A percentile compares a stretch with the other conserved stretches of the same genome.
These are phyloP conservation scores for Macrophya alboannulata DNA, from an alignment of 2,888 invertebrate species.

Conservation along the genomic window DNA sequence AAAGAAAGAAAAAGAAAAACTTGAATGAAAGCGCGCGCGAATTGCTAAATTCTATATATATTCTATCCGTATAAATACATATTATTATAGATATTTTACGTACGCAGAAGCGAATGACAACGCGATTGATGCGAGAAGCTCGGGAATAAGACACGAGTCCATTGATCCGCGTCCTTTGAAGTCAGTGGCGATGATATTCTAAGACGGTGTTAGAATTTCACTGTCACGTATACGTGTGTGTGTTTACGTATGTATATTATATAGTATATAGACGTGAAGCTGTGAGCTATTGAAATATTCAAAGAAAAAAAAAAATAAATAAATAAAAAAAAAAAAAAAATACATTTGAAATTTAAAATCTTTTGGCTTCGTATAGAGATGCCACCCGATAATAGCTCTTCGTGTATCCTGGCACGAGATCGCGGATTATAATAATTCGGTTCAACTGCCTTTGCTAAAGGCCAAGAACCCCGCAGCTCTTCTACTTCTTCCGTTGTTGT, in stretches of 20 bases:
- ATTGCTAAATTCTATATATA: background rate
- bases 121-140: conserved; percentile 14
- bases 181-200: conserved; percentile 30
- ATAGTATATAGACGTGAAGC: background rate
- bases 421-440: conserved; percentile 49
- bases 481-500: conserved; percentile 7
- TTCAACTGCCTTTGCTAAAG: conserved; percentile 50
- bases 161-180: conserved; percentile 51
- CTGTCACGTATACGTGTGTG: background rate
- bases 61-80: background rate
- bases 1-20: background rate
- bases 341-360: conserved; percentile 50
- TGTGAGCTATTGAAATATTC: background rate
- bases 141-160: conserved; percentile 34
- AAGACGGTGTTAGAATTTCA: background rate
- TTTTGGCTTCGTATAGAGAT: conserved; percentile 2
- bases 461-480: conserved; percentile 40
- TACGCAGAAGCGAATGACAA: conserved; percentile 2
- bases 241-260: background rate
- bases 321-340: background rate
- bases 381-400: conserved; percentile 17
- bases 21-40: background rate
- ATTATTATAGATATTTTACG: background rate
- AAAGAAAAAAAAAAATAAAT: conserved; percentile 1
- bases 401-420: conserved; percentile 22